phyloP scores from a whole-genome alignment of 2,113 vertebrate genomes.

The Manacus vitellinus region DNA sequence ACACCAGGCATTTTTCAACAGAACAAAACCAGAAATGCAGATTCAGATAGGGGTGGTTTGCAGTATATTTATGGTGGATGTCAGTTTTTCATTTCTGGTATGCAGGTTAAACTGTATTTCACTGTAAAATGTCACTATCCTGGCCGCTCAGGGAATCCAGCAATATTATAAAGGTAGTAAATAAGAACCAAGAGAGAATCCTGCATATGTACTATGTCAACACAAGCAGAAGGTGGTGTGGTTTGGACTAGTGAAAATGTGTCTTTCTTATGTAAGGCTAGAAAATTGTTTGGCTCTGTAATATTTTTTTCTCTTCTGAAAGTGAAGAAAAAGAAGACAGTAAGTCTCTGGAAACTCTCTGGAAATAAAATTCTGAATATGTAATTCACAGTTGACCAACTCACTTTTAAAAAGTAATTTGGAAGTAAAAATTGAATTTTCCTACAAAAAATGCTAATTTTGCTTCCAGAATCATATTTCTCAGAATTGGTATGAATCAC shows the following conservation, averaged over 20 bases:
- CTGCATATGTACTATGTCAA: neutral
- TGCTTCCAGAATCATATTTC: neutral
- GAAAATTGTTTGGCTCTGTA: neutral
- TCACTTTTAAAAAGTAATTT: neutral
- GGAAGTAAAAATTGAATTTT: neutral
- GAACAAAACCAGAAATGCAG: neutral
- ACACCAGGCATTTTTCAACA: neutral
- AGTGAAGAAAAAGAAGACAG: neutral
- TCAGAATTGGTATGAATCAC: neutral
- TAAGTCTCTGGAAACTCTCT: neutral
- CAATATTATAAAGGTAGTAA: neutral
- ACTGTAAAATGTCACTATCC: neutral
- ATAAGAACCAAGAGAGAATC: neutral
- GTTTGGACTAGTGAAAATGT: neutral
- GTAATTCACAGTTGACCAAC: neutral
- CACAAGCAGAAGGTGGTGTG: neutral
- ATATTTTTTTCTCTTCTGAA: neutral
- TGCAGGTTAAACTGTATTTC: constrained; percentile 4
- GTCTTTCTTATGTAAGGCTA: neutral
- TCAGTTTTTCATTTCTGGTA: constrained; percentile 19
- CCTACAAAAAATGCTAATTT: neutral
- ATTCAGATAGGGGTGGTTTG: neutral
- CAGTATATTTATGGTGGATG: neutral
- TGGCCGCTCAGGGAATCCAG: neutral
- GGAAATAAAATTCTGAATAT: neutral